Base-by-base conservation (phyloP, 2,113 vertebrate genomes). In the Phalacrocorax pelagicus region DNA sequence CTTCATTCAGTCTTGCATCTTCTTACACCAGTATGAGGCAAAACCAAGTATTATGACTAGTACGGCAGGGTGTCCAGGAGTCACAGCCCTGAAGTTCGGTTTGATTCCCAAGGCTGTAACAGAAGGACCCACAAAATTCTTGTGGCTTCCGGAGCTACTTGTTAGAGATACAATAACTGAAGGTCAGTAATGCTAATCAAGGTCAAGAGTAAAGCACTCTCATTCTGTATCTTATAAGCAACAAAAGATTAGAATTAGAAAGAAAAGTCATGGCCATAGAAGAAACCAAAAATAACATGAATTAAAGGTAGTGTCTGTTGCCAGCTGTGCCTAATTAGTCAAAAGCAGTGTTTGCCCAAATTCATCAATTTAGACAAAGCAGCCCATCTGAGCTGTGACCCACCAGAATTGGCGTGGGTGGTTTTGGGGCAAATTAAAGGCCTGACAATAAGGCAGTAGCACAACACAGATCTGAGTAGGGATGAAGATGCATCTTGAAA, bases 261-360 rank as follows among this genome's bases (percentile, higher is more conserved):
- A 58, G n/a, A 14, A 9, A 61, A 74, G 22, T 6, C 0, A 3
- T 5, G 34, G 12, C 34, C 5, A 2, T 1, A 24, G 40, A n/a
- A 49, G 40, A 49, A 38, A 10, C 2, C 3, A 6, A 34, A 47
- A n/a, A 16, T 23, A 47, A 5, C 3, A 1, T 6, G 15, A 52
- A 6, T 70, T 52, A 4, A 57, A 30, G 63, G 11, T 4, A 0
- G 19, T 32, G 54, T 21, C 6, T 24, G 16, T 29, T 19, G n/a
- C 52, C 47, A 94, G 42, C 32, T 77, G 23, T 29, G 55, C 15
- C 2, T 58, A 21, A 36, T 58, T 47, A 13, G 14, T 42, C 38
- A 27, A 40, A 49, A 52, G 29, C 34, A 29, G 3, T 18, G 1
- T 90, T 74, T 93, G 30, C 34, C 38, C 61, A 51, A 32, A 46